These are phyloP conservation scores for Dicycla oo DNA, from an alignment of 2,888 invertebrate species.

Conservation along the genomic window DNA sequence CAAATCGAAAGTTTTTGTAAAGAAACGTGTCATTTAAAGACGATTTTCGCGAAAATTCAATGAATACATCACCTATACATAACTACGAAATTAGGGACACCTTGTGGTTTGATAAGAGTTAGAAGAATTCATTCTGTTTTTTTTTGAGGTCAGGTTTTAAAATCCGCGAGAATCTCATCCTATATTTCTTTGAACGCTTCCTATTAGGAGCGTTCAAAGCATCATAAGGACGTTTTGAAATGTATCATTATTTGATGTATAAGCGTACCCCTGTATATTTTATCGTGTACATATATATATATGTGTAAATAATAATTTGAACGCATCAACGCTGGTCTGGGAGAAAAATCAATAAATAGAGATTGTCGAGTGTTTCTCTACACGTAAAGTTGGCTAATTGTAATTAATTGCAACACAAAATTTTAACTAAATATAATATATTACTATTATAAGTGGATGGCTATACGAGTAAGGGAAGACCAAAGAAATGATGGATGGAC, in stretches of 20 bases:
- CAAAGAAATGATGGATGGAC: too few species aligned
- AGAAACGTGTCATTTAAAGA: neutral
- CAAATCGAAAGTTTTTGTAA: conserved; percentile 11
- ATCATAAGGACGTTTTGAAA: neutral
- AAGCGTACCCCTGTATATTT: neutral
- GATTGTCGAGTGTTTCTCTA: neutral
- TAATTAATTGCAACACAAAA: neutral
- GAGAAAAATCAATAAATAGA: neutral
- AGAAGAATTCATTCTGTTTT: too few species aligned
- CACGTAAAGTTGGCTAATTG: neutral
- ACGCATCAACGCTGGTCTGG: conserved; percentile 10
- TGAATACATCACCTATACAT: neutral
- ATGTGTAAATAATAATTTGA: conserved; percentile 5
- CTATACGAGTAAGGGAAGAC: too few species aligned
- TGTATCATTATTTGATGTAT: neutral
- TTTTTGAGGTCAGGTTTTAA: neutral
- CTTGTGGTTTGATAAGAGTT: rapidly evolving
- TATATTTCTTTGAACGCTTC: neutral
- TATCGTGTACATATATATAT: neutral
- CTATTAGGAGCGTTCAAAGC: neutral
- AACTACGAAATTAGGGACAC: neutral
- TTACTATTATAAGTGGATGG: too few species aligned
- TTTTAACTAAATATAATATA: neutral
- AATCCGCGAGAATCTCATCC: neutral
- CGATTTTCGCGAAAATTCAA: neutral